These are phyloP conservation scores for Tridacna gigas DNA, from an alignment of 2,888 invertebrate species.

Conservation along the genomic window DNA sequence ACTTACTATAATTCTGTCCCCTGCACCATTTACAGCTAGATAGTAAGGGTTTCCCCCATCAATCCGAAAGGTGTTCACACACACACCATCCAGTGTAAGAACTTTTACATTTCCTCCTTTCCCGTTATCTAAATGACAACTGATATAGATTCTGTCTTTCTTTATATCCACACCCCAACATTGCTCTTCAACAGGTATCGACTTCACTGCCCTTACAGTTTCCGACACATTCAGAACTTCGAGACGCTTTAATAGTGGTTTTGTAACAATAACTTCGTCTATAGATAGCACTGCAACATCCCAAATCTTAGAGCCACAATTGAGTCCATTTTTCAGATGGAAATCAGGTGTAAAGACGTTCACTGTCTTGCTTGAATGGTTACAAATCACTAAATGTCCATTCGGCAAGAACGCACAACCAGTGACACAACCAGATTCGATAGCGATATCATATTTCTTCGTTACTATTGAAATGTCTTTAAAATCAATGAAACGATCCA, in stretches of 20 bases:
- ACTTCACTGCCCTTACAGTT: not conserved
- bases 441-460: not conserved
- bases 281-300: not conserved
- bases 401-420: not conserved
- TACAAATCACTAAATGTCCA: not conserved
- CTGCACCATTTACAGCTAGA: slow-evolving; percentile 1
- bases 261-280: not conserved
- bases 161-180: not conserved
- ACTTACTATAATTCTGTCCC: not conserved
- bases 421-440: not conserved
- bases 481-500: not conserved
- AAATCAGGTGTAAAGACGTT: not conserved
- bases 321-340: not conserved
- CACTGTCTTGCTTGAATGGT: not conserved
- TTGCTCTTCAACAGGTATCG: not conserved
- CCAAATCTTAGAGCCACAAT: not conserved
- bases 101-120: not conserved
- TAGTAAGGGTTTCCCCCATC: not conserved
- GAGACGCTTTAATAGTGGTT: not conserved
- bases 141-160: not conserved
- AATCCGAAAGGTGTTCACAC: not conserved
- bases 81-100: not conserved
- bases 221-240: not conserved
- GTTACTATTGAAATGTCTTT: not conserved
- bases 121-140: not conserved